phyloP scores from a whole-genome alignment of 2,113 vertebrate genomes.

The Charina bottae region DNA sequence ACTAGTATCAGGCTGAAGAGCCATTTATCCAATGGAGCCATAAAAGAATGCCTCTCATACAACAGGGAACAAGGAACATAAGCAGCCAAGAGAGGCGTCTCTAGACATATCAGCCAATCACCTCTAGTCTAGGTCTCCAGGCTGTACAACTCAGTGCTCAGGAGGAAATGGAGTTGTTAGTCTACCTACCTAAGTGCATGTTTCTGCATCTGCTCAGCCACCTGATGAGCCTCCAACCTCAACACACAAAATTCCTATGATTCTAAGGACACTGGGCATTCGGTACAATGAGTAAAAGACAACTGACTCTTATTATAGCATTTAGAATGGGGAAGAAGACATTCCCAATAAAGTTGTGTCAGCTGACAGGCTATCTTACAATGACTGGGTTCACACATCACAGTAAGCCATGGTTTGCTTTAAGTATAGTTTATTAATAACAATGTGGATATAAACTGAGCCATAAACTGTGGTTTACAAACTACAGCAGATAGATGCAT shows the following conservation, averaged over 20 bases:
- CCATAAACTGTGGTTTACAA: not conserved
- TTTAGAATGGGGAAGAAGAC: not conserved
- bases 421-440: not conserved
- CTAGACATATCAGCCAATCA: not conserved
- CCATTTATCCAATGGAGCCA: not conserved
- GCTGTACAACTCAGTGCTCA: not conserved
- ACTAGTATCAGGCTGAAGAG: not conserved
- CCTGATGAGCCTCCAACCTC: not conserved
- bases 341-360: not conserved
- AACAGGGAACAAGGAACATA: not conserved
- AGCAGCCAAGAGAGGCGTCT: not conserved
- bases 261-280: not conserved
- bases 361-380: not conserved
- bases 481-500: not conserved
- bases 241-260: not conserved
- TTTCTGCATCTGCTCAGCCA: not conserved
- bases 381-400: not conserved
- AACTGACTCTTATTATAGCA: not conserved
- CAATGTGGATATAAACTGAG: not conserved
- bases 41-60: not conserved
- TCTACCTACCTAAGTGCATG: not conserved
- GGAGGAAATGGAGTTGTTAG: not conserved
- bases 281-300: not conserved
- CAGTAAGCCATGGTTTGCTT: not conserved
- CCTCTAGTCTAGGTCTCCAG: not conserved